Evolutionary conservation across 2,888 invertebrate species (phyloP).

Genomic region (Urechis unicinctus): DNA sequence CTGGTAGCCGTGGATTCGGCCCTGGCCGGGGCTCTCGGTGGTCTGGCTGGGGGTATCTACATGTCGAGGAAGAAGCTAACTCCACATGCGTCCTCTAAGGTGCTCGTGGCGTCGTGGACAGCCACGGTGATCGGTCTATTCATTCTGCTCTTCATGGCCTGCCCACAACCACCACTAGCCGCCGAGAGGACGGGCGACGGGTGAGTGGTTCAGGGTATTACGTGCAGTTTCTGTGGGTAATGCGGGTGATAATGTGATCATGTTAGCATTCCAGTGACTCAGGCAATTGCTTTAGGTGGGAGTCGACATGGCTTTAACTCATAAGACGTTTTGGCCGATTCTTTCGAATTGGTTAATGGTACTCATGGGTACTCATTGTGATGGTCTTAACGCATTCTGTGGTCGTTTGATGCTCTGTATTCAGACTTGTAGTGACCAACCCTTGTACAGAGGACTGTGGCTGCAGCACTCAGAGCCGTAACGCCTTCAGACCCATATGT

Average conservation of each 20-base stretch:
- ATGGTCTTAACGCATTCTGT: not conserved
- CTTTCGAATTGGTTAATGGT: too few relatives aligned
- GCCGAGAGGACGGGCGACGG: conserved; percentile 6
- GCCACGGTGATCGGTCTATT: not conserved
- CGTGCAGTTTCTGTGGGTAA: too few relatives aligned
- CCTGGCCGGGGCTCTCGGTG: conserved; percentile 13
- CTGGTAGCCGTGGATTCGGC: conserved; percentile 13
- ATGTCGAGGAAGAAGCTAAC: conserved; percentile 11
- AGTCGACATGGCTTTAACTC: too few relatives aligned
- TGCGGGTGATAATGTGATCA: too few relatives aligned
- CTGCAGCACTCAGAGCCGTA: conserved; percentile 7
- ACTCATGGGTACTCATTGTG: too few relatives aligned
- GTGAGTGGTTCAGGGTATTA: not conserved
- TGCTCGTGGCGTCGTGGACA: conserved; percentile 3
- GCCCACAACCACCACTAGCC: conserved; percentile 18
- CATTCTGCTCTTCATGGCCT: conserved; percentile 12
- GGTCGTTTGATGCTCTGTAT: too few relatives aligned
- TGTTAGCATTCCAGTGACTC: too few relatives aligned
- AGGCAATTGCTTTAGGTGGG: too few relatives aligned
- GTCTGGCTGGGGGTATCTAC: conserved; percentile 14
- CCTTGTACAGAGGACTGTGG: conserved; percentile 12
- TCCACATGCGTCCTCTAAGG: conserved; percentile 6
- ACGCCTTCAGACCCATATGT: conserved; percentile 14
- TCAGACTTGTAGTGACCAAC: conserved; percentile 9
- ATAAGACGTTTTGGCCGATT: too few relatives aligned